Evolutionary conservation across 2,888 invertebrate species (phyloP).

Genomic region (Campoplex nolae): DNA sequence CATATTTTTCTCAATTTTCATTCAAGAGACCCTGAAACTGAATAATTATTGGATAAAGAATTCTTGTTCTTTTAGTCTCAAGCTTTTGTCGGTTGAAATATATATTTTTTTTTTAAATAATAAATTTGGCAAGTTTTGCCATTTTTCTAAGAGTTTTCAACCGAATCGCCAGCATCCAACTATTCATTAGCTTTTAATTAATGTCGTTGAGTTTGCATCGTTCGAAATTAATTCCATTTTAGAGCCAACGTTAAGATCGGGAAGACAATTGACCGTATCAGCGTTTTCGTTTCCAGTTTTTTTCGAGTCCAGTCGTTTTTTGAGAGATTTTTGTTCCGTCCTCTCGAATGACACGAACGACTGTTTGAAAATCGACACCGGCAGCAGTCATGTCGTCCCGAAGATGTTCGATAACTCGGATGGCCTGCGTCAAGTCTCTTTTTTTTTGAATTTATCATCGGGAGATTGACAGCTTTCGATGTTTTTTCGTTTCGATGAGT

Average conservation of each 20-base stretch:
- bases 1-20: background rate
- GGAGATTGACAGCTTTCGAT: background rate
- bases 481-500: background rate
- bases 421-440: background rate
- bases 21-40: background rate
- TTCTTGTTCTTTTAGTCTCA: too few relatives aligned
- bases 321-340: background rate
- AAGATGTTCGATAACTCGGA: background rate
- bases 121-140: too few relatives aligned
- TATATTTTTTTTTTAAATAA: too few relatives aligned
- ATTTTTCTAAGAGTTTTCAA: too few relatives aligned
- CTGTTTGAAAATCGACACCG: background rate
- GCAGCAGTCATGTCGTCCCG: background rate
- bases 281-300: background rate
- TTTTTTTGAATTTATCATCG: background rate
- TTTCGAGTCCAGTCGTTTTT: background rate
- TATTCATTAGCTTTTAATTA: too few relatives aligned
- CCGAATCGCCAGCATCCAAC: too few relatives aligned
- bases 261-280: too few relatives aligned
- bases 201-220: too few relatives aligned
- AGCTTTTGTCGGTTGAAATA: too few relatives aligned
- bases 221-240: too few relatives aligned
- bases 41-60: too few relatives aligned
- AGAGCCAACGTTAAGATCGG: too few relatives aligned
- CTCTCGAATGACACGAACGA: background rate